Base-by-base conservation (phyloP, 2,797 vertebrate genomes). In the Epinephelus coioides region DNA sequence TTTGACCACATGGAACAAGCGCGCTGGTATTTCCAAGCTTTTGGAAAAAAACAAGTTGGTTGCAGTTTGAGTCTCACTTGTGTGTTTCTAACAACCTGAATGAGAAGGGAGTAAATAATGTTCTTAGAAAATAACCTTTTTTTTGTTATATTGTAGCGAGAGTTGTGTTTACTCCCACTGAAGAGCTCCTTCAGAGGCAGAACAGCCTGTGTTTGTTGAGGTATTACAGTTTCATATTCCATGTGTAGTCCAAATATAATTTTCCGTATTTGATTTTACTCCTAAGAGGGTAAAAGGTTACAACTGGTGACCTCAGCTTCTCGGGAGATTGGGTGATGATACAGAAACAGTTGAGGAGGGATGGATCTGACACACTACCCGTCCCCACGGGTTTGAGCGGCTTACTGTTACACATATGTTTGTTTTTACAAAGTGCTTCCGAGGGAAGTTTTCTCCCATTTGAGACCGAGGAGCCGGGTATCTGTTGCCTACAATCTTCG, bases 331-430 rank as follows among this genome's bases (percentile, higher is more conserved):
- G 66, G 21, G 15, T 69, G 53, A 8, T 57, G 82, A 84, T 78
- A 69, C n/a, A 77, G 63, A 82, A 79, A 78, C 57, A 62, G 61
- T 59, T 43, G 50, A 40, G 4, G 69, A 23, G 60, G 74, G 59
- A 72, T 90, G 64, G 81, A 82, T 87, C 81, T 75, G 93, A 94
- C 87, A 95, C 81, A 27, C 62, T 62, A 94, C 43, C 86, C 79
- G 21, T 90, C 92, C 77, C 86, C 49, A 19, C 79, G 72, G 93
- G 66, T 67, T 78, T 9, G 30, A 23, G 7, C 40, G 8, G 84
- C 85, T 92, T 83, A 86, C 21, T 67, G 81, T 93, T 94, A 92
- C 92, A 92, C 82, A 90, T 69, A 25, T 93, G 92, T 93, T 94
- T 94, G 91, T 95, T 92, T 91, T 86, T 89, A 91, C 88, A 68